Percentiles rank a stretch among this genome's conserved stretches.
Evolutionary conservation across 2,113 vertebrate genomes (phyloP).

Genomic region (Silurus meridionalis): DNA sequence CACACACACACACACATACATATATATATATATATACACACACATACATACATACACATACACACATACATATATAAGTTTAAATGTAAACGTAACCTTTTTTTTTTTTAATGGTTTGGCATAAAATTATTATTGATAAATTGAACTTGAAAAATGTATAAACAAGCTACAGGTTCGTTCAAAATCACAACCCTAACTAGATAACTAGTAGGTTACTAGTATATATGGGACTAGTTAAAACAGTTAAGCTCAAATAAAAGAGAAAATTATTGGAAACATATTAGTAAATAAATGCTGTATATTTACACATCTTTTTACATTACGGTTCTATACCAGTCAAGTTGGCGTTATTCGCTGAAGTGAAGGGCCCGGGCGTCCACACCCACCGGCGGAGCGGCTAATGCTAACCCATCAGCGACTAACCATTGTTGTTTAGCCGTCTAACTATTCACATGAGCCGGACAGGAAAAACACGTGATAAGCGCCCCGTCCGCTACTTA

Average conservation of each 20-base stretch:
- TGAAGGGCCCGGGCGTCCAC: conserved; percentile 25
- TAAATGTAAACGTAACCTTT: no score
- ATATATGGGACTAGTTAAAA: neutral
- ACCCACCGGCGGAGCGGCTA: conserved; percentile 40
- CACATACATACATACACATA: no score
- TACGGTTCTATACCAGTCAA: neutral
- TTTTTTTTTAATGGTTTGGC: no score
- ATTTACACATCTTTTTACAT: neutral
- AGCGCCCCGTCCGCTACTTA: neutral
- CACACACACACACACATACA: no score
- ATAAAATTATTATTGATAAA: neutral
- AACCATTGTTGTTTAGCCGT: conserved; percentile 14
- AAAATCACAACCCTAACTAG: neutral
- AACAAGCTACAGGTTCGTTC: neutral
- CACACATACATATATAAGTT: no score
- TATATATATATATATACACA: no score
- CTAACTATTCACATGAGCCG: neutral
- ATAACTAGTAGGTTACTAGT: neutral
- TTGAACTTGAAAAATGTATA: neutral
- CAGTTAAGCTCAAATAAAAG: neutral
- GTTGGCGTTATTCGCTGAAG: neutral
- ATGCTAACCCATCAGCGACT: conserved; percentile 14
- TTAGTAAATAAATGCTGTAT: neutral
- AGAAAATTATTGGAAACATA: neutral
- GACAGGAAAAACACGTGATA: neutral